Base-by-base conservation (phyloP, 2,797 vertebrate species). In the Lacerta bilineata region DNA sequence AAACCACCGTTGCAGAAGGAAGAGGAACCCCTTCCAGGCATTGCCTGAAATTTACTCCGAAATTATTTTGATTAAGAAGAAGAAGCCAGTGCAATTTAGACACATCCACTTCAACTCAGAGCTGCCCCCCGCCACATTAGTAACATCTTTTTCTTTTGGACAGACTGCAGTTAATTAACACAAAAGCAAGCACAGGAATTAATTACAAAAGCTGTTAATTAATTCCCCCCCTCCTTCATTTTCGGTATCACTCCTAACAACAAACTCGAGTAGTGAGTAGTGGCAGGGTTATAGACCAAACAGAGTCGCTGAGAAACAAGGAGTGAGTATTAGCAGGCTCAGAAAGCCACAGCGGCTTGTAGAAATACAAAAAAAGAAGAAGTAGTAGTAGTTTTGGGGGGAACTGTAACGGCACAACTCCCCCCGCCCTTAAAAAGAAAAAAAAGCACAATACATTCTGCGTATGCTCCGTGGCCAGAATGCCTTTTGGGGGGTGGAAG, bases 81-180 rank as follows among this genome's bases (percentile, higher is more conserved):
- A 64, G 66, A 0, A 9, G 78, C 1, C 18, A 29, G 55, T 46
- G 80, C 84, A 91, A 79, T 20, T 74, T 41, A 81, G 69, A 84
- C 29, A 36, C 87, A 93, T 85, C 68, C 80, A 17, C 89, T 87
- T 77, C 76, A 85, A 69, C 80, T 91, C 69, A 71, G 79, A 86
- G 88, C 50, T 85, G 87, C 68, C 85, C 91, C 89, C n/a, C 41
- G 23, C 72, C 83, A 91, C 90, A 90, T 91, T 87, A 93, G 64
- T 87, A 88, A 91, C 84, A 89, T 36, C 20, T 5, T 82, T 84
- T 84, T 88, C 20, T 5, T 82, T 84, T 84, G 87, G 86, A 86
- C 83, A 83, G 80, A 69, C 25, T 41, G 75, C 89, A 61, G 36
- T 93, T 96, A 96, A 96, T 97, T 96, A 97, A 94, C 87, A 88